A percentile compares a stretch with the other conserved stretches of the same genome.
Conservation (phyloP, 2,113 vertebrate species). For the Alaudala cheleensis region DNA sequence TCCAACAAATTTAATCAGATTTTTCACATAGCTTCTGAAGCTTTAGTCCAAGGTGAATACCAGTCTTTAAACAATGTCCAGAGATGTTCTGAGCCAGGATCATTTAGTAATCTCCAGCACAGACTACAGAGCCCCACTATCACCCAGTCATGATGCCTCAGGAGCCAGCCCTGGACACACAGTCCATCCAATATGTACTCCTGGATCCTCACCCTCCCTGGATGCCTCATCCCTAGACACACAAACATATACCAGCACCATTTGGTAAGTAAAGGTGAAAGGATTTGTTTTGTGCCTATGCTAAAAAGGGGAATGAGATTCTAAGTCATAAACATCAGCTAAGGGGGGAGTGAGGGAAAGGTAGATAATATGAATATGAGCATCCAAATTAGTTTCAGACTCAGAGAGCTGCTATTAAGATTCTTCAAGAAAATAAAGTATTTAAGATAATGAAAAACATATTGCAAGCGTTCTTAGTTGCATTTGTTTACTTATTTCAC, state of each 20-base stretch:
- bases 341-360: rapidly evolving
- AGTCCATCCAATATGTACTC: neutral
- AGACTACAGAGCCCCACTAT: rapidly evolving
- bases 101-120: neutral
- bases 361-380: neutral
- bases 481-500: slow-evolving; percentile 26
- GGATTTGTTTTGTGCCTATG: neutral
- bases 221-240: neutral
- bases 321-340: neutral
- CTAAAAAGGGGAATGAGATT: neutral
- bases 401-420: neutral
- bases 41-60: neutral
- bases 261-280: neutral
- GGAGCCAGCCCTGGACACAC: neutral
- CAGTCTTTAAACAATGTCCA: neutral
- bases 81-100: neutral
- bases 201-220: neutral
- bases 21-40: neutral
- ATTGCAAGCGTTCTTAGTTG: neutral
- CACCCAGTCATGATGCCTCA: rapidly evolving
- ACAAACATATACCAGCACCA: neutral
- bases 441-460: neutral
- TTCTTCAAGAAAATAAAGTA: neutral
- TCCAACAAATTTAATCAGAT: neutral
- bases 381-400: neutral